Conservation (phyloP, 2,797 vertebrate species). For the Sebastes itinus region DNA sequence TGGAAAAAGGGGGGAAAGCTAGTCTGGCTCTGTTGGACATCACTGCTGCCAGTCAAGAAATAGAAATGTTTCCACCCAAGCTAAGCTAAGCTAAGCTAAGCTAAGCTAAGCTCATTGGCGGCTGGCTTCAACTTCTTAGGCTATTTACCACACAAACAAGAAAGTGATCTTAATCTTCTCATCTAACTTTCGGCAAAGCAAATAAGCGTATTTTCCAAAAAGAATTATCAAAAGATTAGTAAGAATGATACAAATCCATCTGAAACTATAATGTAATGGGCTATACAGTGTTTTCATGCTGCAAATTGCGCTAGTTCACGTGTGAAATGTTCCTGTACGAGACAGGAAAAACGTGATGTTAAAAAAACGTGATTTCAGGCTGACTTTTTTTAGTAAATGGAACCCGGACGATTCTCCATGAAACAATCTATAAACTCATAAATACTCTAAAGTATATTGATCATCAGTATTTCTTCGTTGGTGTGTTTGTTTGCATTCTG, state of each 20-base stretch:
- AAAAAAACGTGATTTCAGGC: background rate
- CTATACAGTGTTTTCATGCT: background rate
- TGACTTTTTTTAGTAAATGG: background rate
- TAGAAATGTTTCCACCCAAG: background rate
- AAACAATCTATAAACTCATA: background rate
- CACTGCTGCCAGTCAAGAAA: background rate
- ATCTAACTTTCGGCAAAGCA: background rate
- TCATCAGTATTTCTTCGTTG: slow-evolving; percentile 25
- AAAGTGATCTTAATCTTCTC: background rate
- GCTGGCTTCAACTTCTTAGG: background rate
- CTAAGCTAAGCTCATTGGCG: background rate
- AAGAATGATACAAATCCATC: background rate
- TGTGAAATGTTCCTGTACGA: background rate
- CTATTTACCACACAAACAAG: background rate
- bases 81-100: background rate
- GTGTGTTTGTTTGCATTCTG: slow-evolving; percentile 45
- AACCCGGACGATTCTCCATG: background rate
- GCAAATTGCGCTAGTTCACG: background rate
- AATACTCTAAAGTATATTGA: slow-evolving; percentile 23
- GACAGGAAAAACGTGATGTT: background rate
- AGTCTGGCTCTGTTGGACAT: background rate
- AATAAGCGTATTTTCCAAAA: background rate
- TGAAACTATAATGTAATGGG: background rate
- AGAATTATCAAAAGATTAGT: background rate
- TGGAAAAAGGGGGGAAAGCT: background rate